A percentile compares a stretch with the other conserved stretches of the same genome.
Conservation (phyloP, 1,140 invertebrate genomes). For the Parapsyche elsis region DNA sequence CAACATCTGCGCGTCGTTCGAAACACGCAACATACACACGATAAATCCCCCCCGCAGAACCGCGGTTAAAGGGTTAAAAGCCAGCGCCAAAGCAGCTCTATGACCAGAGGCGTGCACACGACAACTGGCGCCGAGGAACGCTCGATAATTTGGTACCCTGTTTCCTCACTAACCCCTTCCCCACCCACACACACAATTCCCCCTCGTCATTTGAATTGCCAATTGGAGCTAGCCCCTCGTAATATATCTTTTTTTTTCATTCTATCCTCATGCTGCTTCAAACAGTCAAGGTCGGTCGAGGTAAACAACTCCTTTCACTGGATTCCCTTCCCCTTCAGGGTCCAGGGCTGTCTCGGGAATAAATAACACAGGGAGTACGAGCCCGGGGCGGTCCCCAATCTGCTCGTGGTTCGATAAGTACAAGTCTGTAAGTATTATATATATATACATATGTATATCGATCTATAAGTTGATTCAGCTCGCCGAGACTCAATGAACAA, state of each 20-base stretch:
- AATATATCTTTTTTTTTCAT: neutral
- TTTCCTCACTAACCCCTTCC: no score
- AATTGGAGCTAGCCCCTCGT: neutral
- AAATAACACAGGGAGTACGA: no score
- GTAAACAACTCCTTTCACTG: neutral
- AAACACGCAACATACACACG: neutral
- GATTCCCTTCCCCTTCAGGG: neutral
- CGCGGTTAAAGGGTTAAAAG: slow-evolving; percentile 2
- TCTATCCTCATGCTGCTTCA: neutral
- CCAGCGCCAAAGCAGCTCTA: neutral
- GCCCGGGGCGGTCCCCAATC: no score
- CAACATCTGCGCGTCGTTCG: neutral
- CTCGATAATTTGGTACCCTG: neutral
- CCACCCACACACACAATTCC: no score
- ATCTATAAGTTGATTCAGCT: no score
- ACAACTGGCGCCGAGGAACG: slow-evolving; percentile 7
- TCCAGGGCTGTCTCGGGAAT: no score
- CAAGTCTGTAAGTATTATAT: no score
- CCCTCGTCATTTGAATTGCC: slow-evolving; percentile 25
- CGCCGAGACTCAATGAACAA: no score
- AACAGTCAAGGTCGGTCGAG: neutral
- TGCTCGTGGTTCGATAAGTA: no score
- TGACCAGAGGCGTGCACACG: neutral
- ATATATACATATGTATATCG: no score
- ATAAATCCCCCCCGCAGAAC: neutral